These are phyloP conservation scores for Spilarctia lutea DNA, from an alignment of 2,888 invertebrate genomes.

Conservation along the genomic window DNA sequence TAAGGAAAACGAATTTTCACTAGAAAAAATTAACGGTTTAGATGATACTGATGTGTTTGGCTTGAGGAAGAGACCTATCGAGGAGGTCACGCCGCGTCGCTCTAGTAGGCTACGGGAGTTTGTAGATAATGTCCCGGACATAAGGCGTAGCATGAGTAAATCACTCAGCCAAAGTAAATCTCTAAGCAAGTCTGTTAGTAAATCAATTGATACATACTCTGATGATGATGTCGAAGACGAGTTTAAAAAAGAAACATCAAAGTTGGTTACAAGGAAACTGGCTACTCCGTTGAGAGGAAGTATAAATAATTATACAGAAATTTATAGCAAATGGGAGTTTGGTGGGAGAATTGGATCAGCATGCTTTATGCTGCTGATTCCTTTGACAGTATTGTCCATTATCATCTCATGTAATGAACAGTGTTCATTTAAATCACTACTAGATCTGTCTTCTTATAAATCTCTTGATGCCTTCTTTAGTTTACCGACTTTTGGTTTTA, in stretches of 20 bases:
- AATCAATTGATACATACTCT: constrained; percentile 74
- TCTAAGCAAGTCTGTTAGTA: constrained; percentile 73
- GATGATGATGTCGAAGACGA: constrained; percentile 77
- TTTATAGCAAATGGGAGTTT: constrained; percentile 74
- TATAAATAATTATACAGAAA: constrained; percentile 58
- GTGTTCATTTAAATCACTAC: constrained; percentile 67
- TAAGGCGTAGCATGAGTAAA: constrained; percentile 73
- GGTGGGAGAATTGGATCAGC: constrained; percentile 73
- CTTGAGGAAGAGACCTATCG: constrained; percentile 66
- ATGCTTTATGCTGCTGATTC: constrained; percentile 68
- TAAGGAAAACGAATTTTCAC: constrained; percentile 56
- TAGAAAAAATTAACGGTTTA: constrained; percentile 69
- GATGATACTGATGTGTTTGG: constrained; percentile 64
- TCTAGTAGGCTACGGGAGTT: constrained; percentile 73
- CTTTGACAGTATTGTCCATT: constrained; percentile 69
- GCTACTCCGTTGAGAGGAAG: constrained; percentile 76
- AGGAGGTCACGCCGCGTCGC: constrained; percentile 69
- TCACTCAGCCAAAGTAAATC: constrained; percentile 71
- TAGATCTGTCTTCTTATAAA: constrained; percentile 63
- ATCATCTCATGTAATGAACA: constrained; percentile 70
- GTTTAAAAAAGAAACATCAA: constrained; percentile 60
- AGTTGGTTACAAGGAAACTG: constrained; percentile 71
- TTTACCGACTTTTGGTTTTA: constrained; percentile 63
- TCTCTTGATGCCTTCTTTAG: constrained; percentile 64
- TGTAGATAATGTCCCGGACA: constrained; percentile 67